Evolutionary conservation across 2,797 vertebrate species (phyloP), one percentile per base, ranked within the genome.

Genomic region (Remorina albescens): DNA sequence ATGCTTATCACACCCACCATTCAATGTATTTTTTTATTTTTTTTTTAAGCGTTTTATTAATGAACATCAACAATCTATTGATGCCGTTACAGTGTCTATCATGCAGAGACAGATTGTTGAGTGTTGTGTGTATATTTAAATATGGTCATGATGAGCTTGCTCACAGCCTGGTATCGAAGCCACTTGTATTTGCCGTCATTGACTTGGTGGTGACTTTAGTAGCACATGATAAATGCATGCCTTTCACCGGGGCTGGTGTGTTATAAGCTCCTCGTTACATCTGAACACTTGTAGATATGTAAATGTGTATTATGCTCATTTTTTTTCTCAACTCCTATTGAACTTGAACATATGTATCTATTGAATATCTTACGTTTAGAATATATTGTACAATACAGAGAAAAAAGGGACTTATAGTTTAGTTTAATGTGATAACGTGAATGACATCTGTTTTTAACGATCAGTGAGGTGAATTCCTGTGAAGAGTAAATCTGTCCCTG

Each of bases 341-440:
- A 91, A 93, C 90, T 94, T 95, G 93, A 96, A 96, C 89, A 91
- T 92, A 90, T 94, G 86, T 90, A 88, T 90, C 85, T 86, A 77
- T 82, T 87, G 71, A 87, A 86, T 85, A 80, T 90, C 85, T 82
- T 64, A 84, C 82, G 71, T 88, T 84, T 87, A 89, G 85, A 87
- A 84, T 88, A 78, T 91, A 82, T 86, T 91, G 84, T 89, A 90
- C 71, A 82, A 81, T 74, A 87, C 50, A 71, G 65, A 75, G n/a
- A 65, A 79, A 92, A 92, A 93, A 78, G 91, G 93, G 91, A 93
- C 70, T 56, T 79, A 73, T 34, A 42, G 18, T 23, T 70, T 74
- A 70, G 86, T 83, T 84, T 64, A 44, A 77, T 63, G 57, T 18
- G 16, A 68, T 78, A 46, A 78, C 63, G 69, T 65, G 71, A 57